Percentiles rank a stretch among this genome's conserved stretches.
These are phyloP conservation scores for Nephrotoma appendiculata DNA, from an alignment of 2,888 invertebrate genomes.

Conservation along the genomic window DNA sequence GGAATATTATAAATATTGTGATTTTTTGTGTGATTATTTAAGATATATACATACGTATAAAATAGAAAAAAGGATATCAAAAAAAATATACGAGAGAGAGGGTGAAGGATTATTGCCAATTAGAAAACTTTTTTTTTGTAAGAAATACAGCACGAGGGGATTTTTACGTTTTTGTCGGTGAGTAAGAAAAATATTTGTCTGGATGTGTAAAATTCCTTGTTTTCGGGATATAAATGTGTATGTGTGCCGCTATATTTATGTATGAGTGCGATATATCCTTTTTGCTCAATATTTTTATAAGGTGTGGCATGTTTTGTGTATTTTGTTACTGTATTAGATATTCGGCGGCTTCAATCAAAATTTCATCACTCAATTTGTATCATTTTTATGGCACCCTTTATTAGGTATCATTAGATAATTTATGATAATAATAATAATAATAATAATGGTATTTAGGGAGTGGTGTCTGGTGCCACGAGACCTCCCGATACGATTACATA, in stretches of 20 bases:
- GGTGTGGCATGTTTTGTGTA: not conserved
- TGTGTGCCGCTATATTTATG: not conserved
- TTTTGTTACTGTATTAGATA: not conserved
- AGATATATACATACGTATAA: not conserved
- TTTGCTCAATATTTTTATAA: not conserved
- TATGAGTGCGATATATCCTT: not conserved
- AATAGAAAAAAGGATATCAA: not conserved
- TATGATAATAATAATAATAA: no score
- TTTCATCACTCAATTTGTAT: not conserved
- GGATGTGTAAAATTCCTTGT: not conserved
- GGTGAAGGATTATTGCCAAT: not conserved
- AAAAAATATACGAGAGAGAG: not conserved
- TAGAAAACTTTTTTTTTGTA: not conserved
- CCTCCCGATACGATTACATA: not conserved
- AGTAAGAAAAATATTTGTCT: not conserved
- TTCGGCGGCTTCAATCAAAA: not conserved
- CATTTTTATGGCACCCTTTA: not conserved
- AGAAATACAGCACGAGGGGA: not conserved
- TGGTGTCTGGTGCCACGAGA: not conserved
- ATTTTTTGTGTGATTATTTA: not conserved
- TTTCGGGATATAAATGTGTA: not conserved
- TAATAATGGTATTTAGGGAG: not conserved
- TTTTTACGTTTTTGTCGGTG: not conserved
- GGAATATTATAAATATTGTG: not conserved
- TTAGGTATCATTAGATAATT: no score